Conservation (phyloP, 2,113 vertebrate species). For the Polypterus senegalus region DNA sequence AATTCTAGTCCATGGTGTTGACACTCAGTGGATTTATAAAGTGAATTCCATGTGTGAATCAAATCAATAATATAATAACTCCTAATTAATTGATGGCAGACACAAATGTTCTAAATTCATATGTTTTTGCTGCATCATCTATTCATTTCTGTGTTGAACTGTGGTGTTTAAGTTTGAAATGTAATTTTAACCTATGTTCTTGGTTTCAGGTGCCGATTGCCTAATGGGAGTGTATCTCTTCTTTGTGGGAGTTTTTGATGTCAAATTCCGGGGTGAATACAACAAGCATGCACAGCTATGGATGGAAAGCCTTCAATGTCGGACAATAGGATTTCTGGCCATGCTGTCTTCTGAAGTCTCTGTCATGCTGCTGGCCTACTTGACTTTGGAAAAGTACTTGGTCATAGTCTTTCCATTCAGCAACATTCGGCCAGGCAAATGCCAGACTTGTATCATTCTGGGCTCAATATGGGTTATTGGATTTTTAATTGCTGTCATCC, state of each 20-base stretch:
- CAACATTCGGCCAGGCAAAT: constrained; percentile 50
- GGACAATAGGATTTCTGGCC: constrained; percentile 58
- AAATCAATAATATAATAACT: too few relatives aligned
- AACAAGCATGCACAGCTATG: constrained; percentile 62
- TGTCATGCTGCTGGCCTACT: constrained; percentile 62
- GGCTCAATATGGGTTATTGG: constrained; percentile 56
- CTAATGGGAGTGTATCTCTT: constrained; percentile 76
- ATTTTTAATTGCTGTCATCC: constrained; percentile 55
- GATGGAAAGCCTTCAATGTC: constrained; percentile 65
- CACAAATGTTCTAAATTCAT: too few relatives aligned
- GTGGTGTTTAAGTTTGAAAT: too few relatives aligned
- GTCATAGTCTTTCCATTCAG: constrained; percentile 71
- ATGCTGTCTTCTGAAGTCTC: constrained; percentile 71
- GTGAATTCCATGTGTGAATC: too few relatives aligned
- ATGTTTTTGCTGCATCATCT: too few relatives aligned
- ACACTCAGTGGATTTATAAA: too few relatives aligned
- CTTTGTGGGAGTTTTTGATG: constrained; percentile 58
- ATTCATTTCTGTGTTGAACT: too few relatives aligned
- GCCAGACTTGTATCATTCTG: constrained; percentile 48
- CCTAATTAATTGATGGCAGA: too few relatives aligned
- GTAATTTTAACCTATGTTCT: background rate
- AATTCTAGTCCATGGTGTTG: too few relatives aligned
- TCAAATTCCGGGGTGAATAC: constrained; percentile 64
- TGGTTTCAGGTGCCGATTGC: constrained; percentile 59
- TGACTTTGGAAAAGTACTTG: constrained; percentile 70